Conservation (phyloP, 1,140 invertebrate species). For the Drosophila seguyi region DNA sequence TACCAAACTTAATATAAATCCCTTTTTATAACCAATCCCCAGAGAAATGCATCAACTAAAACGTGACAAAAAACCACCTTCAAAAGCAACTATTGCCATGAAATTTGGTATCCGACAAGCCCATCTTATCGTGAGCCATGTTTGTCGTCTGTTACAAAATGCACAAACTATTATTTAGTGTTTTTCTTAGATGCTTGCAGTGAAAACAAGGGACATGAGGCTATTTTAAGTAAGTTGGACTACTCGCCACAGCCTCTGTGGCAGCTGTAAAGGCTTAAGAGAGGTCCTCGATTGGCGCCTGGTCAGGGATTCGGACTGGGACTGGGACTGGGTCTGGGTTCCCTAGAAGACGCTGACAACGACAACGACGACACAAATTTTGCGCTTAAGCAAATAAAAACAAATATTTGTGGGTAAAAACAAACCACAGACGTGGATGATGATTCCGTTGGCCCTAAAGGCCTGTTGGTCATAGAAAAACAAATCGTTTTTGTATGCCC, state of each 20-base stretch:
- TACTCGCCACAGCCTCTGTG: background rate
- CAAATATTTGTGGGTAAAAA: constrained; percentile 76
- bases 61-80: background rate
- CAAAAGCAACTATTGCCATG: background rate
- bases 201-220: constrained; percentile 6
- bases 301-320: background rate
- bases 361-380: constrained; percentile 59
- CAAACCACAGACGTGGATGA: constrained; percentile 50
- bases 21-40: too few species aligned
- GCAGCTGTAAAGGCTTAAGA: constrained; percentile 73
- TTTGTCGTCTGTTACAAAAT: background rate
- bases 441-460: constrained; percentile 35
- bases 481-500: constrained; percentile 67
- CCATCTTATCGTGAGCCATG: background rate
- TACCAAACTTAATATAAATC: background rate
- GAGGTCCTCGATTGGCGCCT: constrained; percentile 59
- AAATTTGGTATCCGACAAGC: background rate
- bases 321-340: constrained; percentile 13
- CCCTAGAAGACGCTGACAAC: constrained; percentile 39
- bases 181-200: background rate
- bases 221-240: constrained; percentile 26
- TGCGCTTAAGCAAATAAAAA: constrained; percentile 70
- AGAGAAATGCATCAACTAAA: background rate
- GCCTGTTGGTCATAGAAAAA: constrained; percentile 66
- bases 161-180: constrained; percentile 5